Conservation (phyloP, 2,888 invertebrate genomes). For the Geotrupes spiniger region DNA sequence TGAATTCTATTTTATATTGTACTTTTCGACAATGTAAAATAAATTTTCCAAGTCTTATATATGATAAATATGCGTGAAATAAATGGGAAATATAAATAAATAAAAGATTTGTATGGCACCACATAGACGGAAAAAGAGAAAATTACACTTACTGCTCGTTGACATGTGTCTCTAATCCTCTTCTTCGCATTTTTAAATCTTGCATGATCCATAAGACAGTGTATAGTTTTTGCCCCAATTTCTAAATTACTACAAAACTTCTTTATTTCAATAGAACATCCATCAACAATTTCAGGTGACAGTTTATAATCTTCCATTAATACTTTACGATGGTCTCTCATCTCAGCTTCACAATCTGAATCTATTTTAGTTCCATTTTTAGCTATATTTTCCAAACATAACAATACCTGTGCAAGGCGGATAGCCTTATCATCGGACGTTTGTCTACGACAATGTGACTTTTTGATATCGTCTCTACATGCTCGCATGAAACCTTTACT, state of each 20-base stretch:
- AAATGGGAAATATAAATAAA: conserved; percentile 3
- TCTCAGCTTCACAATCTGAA: conserved; percentile 80
- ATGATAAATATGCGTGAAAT: neutral
- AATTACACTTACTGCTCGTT: conserved; percentile 61
- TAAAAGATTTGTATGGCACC: neutral
- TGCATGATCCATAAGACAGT: conserved; percentile 91
- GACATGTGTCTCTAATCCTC: conserved; percentile 68
- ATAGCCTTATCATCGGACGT: conserved; percentile 81
- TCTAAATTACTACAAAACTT: conserved; percentile 72
- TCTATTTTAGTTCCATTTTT: conserved; percentile 71
- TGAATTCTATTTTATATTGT: neutral
- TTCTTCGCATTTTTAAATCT: conserved; percentile 63
- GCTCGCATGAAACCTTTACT: conserved; percentile 85
- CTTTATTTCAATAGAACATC: conserved; percentile 82
- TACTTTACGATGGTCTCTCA: conserved; percentile 86
- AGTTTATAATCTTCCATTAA: conserved; percentile 91
- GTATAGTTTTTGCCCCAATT: conserved; percentile 85
- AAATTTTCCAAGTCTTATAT: neutral
- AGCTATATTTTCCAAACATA: conserved; percentile 83
- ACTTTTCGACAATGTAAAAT: too few relatives aligned
- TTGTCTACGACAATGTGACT: conserved; percentile 79
- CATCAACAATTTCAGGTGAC: conserved; percentile 87
- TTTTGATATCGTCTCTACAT: conserved; percentile 86
- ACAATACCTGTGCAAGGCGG: conserved; percentile 81
- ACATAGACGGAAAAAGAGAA: neutral